A percentile compares a stretch with the other conserved stretches of the same genome.
Conservation (phyloP, 2,113 vertebrate species). For the Mungos mungo region DNA sequence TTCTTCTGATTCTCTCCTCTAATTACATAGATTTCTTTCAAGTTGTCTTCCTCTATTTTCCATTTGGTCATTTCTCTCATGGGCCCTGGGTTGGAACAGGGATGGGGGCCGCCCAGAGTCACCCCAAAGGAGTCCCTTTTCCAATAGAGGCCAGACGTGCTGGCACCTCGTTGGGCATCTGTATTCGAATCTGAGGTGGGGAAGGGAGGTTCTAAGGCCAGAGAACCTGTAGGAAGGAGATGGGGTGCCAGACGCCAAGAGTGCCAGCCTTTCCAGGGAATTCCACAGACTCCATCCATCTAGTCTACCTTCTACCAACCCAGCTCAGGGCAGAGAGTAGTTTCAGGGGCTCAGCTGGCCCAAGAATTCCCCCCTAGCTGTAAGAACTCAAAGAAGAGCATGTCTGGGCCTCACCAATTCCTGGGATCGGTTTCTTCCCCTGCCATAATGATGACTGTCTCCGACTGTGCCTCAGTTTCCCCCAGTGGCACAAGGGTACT, state of each 20-base stretch:
- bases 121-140: slow-evolving; percentile 9
- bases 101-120: not conserved
- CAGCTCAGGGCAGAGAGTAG: not conserved
- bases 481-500: not conserved
- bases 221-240: not conserved
- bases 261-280: not conserved
- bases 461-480: slow-evolving; percentile 47
- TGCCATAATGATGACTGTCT: not conserved
- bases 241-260: not conserved
- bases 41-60: not conserved
- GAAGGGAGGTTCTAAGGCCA: not conserved
- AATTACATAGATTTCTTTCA: slow-evolving; percentile 14
- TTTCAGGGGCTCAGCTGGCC: not conserved
- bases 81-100: not conserved
- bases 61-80: not conserved
- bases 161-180: not conserved
- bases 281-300: not conserved
- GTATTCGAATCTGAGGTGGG: not conserved
- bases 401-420: not conserved
- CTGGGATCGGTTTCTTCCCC: not conserved
- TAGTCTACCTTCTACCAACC: not conserved
- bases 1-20: not conserved
- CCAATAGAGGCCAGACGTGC: not conserved
- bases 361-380: not conserved
- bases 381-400: not conserved